A percentile compares a stretch with the other conserved stretches of the same genome.
phyloP scores from a whole-genome alignment of 2,797 vertebrate species.

The Eremophila alpestris region DNA sequence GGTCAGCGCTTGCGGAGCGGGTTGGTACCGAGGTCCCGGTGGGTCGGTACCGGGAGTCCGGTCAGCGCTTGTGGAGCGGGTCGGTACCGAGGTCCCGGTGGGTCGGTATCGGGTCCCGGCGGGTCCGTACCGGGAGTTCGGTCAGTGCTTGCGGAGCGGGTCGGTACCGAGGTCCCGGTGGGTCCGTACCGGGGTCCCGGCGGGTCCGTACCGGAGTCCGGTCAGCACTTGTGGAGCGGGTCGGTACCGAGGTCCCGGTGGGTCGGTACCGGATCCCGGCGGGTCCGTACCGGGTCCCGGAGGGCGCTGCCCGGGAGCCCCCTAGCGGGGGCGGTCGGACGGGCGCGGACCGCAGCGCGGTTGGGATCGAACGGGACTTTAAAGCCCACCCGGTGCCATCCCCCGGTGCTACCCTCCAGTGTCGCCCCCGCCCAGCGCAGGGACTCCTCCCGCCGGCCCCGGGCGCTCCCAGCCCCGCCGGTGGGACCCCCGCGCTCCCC shows the following conservation, averaged over 20 bases:
- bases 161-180: neutral
- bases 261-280: neutral
- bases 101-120: neutral
- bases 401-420: neutral
- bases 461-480: neutral
- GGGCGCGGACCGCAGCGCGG: neutral
- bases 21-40: neutral
- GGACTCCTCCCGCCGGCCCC: neutral
- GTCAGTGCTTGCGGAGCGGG: neutral
- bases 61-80: neutral
- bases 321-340: neutral
- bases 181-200: too few relatives aligned
- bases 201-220: neutral
- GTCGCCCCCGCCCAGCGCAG: neutral
- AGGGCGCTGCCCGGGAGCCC: neutral
- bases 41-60: neutral
- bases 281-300: neutral
- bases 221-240: neutral
- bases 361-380: neutral
- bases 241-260: neutral
- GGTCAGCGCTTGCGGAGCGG: neutral
- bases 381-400: neutral
- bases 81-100: neutral
- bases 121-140: neutral
- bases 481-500: neutral